Conservation (phyloP, 2,888 invertebrate species). For the Drosophila demipolita region DNA sequence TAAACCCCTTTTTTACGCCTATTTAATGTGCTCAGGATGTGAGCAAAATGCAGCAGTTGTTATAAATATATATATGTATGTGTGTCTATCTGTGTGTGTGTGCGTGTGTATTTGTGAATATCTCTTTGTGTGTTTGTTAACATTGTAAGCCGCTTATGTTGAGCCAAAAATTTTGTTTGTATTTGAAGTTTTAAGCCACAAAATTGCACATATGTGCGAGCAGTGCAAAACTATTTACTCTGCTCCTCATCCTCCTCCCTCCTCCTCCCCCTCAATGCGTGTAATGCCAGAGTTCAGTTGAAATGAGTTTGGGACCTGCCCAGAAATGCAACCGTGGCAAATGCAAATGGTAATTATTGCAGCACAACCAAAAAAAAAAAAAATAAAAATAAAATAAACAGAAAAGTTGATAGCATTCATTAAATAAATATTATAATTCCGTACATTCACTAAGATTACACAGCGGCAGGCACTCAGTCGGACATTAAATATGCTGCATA, state of each 20-base stretch:
- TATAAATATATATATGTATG: background rate
- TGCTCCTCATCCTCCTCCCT: background rate
- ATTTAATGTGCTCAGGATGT: background rate
- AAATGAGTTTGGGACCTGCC: constrained; percentile 7
- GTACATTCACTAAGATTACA: constrained; percentile 67
- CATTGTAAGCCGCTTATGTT: constrained; percentile 76
- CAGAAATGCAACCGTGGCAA: constrained; percentile 25
- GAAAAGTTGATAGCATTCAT: constrained; percentile 65
- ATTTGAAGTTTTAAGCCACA: constrained; percentile 76
- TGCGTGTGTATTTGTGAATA: background rate
- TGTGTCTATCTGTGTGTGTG: constrained; percentile 2
- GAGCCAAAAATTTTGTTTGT: constrained; percentile 71
- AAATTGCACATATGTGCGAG: constrained; percentile 58
- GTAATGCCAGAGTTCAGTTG: constrained; percentile 3
- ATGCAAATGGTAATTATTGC: constrained; percentile 49
- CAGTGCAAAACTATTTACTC: constrained; percentile 5
- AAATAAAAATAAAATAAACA: background rate
- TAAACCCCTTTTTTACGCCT: background rate
- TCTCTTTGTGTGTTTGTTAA: constrained; percentile 49
- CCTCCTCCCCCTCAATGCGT: no score
- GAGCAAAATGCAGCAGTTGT: constrained; percentile 24
- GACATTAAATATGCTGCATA: constrained; percentile 65
- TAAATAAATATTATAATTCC: constrained; percentile 76
- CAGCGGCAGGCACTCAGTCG: constrained; percentile 19
- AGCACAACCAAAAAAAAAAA: background rate